Conservation (phyloP, 2,888 invertebrate genomes). For the Dicroscelio sp. region DNA sequence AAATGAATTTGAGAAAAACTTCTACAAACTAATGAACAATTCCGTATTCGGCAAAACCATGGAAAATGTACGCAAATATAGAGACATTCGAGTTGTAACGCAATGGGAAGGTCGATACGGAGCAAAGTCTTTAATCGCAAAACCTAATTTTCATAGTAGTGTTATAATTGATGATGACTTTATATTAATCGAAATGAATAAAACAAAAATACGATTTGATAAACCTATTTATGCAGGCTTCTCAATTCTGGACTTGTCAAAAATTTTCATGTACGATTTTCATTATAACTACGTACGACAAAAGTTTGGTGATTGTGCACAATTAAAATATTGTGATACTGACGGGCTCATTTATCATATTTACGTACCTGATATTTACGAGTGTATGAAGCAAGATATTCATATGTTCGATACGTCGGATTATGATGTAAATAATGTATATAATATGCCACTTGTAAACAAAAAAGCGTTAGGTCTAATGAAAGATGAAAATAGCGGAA, state of each 20-base stretch:
- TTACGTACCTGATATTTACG: conserved; percentile 89
- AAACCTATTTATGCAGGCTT: conserved; percentile 29
- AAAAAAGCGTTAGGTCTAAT: conserved; percentile 85
- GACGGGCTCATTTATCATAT: conserved; percentile 84
- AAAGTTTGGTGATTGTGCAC: conserved; percentile 12
- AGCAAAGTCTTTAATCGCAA: conserved; percentile 87
- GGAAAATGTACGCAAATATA: not conserved
- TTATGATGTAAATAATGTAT: conserved; percentile 84
- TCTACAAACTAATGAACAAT: conserved; percentile 6
- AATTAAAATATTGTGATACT: not conserved
- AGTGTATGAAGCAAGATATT: conserved; percentile 80
- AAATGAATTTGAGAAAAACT: conserved; percentile 7
- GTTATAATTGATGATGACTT: conserved; percentile 74
- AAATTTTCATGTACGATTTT: conserved; percentile 90
- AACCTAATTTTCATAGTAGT: conserved; percentile 87
- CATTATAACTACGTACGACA: conserved; percentile 89
- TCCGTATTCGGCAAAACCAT: not conserved
- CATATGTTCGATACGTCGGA: conserved; percentile 87
- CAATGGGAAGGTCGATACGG: conserved; percentile 88
- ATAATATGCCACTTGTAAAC: conserved; percentile 79
- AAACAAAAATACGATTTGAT: not conserved
- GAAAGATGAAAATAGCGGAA: conserved; percentile 88
- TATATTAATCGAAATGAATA: conserved; percentile 15
- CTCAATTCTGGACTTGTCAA: conserved; percentile 81
- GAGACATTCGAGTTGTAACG: not conserved